Evolutionary conservation across 2,888 invertebrate species (phyloP).

Genomic region (Coenonympha glycerion): DNA sequence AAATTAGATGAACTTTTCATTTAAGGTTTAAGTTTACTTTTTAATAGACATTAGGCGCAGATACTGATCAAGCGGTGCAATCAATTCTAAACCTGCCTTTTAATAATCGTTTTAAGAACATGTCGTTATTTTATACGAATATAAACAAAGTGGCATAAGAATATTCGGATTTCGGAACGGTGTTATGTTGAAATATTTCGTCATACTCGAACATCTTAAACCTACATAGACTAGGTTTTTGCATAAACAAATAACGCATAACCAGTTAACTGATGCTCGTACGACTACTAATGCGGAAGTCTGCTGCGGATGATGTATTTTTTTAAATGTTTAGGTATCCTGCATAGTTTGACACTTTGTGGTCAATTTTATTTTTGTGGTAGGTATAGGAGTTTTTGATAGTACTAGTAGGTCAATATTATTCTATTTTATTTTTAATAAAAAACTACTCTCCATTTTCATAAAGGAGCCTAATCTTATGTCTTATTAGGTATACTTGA

Average conservation of each 20-base stretch:
- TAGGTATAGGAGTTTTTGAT: not conserved
- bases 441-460: not conserved
- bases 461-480: no score
- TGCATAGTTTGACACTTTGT: no score
- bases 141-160: not conserved
- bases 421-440: not conserved
- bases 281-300: constrained; percentile 24
- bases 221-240: constrained; percentile 16
- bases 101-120: not conserved
- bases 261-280: constrained; percentile 20
- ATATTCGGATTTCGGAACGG: not conserved
- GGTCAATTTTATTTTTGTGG: no score
- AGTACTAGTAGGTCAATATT: no score
- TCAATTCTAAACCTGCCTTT: not conserved
- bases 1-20: no score
- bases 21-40: no score
- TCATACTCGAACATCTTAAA: constrained; percentile 9
- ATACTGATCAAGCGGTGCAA: no score
- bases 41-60: no score
- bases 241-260: constrained; percentile 14
- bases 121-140: not conserved
- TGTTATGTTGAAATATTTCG: constrained; percentile 17
- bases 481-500: no score
- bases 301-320: not conserved
- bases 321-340: no score